A percentile compares a stretch with the other conserved stretches of the same genome.
Conservation (phyloP, 1,140 invertebrate genomes). For the Aphis gossypii region DNA sequence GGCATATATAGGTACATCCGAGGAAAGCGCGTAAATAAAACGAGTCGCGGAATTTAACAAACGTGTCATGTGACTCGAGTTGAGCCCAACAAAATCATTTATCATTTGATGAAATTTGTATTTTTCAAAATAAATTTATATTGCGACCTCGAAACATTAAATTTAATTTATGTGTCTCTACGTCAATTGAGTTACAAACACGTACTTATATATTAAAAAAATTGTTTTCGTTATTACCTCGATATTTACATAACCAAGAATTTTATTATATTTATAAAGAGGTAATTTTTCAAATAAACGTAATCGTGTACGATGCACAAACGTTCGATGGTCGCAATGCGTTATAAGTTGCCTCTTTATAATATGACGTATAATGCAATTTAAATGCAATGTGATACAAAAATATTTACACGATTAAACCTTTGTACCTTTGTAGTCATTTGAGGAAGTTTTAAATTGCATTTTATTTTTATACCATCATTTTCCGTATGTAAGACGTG, state of each 20-base stretch:
- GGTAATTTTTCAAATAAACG: neutral
- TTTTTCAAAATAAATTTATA: constrained; percentile 9
- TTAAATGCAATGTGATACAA: neutral
- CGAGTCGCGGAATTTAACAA: constrained; percentile 28
- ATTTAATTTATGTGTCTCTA: constrained; percentile 37
- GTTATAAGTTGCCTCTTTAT: too few species aligned
- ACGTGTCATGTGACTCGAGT: constrained; percentile 4
- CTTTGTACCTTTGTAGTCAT: neutral
- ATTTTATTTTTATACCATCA: neutral
- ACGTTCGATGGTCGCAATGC: neutral
- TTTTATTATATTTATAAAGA: neutral
- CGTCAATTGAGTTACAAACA: neutral
- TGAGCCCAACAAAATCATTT: neutral
- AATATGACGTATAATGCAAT: neutral
- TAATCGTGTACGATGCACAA: neutral
- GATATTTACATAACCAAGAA: neutral
- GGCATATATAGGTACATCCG: neutral
- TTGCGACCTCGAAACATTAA: constrained; percentile 1
- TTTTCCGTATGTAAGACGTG: neutral
- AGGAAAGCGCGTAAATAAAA: neutral
- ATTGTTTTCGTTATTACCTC: neutral
- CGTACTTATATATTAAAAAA: neutral
- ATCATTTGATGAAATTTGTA: constrained; percentile 27
- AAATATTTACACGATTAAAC: neutral
- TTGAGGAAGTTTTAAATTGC: neutral